Evolutionary conservation across 37 sponge, comb jelly and placozoan species (phyloP).

Genomic region (Mnemiopsis leidyi): DNA sequence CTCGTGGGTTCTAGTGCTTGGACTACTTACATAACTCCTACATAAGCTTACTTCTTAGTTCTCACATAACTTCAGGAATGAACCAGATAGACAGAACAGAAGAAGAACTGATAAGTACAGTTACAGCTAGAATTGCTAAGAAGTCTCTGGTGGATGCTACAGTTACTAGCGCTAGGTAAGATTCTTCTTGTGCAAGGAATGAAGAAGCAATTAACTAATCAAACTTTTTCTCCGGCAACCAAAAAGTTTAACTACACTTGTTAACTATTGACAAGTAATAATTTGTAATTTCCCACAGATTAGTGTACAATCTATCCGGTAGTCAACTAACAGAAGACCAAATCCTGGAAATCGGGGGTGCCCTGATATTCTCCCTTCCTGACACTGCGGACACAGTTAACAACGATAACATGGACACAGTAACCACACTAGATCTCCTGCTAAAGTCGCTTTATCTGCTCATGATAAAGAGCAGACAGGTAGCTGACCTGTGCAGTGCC

Average conservation of each 20-base stretch:
- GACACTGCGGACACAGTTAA: neutral
- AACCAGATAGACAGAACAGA: constrained; percentile 45
- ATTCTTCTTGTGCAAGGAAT: too few species aligned
- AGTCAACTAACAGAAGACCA: constrained; percentile 16
- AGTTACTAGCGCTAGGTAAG: neutral
- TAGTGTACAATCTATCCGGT: neutral
- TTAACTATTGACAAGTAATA: too few species aligned
- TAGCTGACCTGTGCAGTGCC: constrained; percentile 26
- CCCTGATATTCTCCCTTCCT: constrained; percentile 61
- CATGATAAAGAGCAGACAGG: neutral
- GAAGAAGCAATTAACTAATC: too few species aligned
- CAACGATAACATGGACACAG: neutral
- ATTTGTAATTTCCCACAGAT: neutral
- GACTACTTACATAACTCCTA: too few species aligned
- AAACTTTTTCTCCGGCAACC: too few species aligned
- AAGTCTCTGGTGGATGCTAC: neutral
- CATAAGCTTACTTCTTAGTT: neutral
- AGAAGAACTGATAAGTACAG: neutral
- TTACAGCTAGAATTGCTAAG: neutral
- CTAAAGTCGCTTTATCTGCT: constrained; percentile 33
- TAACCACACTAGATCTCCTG: neutral
- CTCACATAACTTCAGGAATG: constrained; percentile 3
- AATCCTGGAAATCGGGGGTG: constrained; percentile 38
- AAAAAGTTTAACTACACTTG: too few species aligned
- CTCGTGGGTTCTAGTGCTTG: too few species aligned